Evolutionary conservation across 2,888 invertebrate species (phyloP), one percentile per base, ranked within the genome.

Genomic region (Tuta absoluta): DNA sequence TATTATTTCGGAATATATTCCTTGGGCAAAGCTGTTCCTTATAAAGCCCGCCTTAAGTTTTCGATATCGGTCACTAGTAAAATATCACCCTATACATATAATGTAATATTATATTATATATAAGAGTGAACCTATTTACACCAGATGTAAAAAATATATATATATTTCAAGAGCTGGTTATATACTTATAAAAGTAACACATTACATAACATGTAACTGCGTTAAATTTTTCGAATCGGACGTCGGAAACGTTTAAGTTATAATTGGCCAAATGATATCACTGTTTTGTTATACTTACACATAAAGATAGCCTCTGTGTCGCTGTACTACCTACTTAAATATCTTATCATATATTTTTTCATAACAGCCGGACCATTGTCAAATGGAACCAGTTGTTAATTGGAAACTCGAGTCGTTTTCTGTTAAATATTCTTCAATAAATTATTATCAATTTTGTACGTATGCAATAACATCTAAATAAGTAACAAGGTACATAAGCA

Each of bases 271-370:
- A 67, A 78, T 83, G 81, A 80, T 78, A 82, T 82, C 76, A 79
- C 75, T 79, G 76, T 78, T 79, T 75, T 77, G 71, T 74, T 74
- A 74, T 67, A 69, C 45, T 62, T 65, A 53, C 51, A 23, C 14
- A 62, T 66, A 69, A 63, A 68, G 85, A 85, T 85, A 85, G 80
- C 85, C 85, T 82, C 73, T 81, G 75, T 80, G 75, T 74, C 75
- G 68, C 69, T 73, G 72, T 72, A 73, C 38, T 71, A 66, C 68
- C 66, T 66, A 68, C 62, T 48, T 57, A 49, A 53, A 23, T 65
- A 74, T 69, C 73, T 79, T 80, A 85, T 81, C 80, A 67, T 65
- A 77, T 71, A 77, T 75, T 33, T 75, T 72, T 74, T 71, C 71
- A 74, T 76, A 75, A 75, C 71, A 75, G 78, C 73, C 75, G 68